Base-by-base conservation (phyloP, 2,797 vertebrate species). In the Chiroxiphia lanceolata region DNA sequence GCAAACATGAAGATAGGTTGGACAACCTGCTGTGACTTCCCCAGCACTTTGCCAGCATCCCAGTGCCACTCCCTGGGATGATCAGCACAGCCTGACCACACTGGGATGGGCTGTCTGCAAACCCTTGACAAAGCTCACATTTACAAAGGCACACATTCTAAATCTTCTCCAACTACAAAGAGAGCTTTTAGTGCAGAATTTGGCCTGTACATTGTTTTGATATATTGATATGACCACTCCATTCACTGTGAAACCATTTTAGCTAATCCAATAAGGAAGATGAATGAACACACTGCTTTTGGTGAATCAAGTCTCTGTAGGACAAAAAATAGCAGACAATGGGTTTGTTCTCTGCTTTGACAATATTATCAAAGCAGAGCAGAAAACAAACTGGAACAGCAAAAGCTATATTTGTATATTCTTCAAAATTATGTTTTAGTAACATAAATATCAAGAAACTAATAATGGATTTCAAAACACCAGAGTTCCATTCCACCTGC, bases 231-330 rank as follows among this genome's bases (percentile, higher is more conserved):
- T 42, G 38, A 51, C 64, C 84, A 18, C 60, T 75, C 81, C 71
- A 87, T 90, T 89, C 81, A 72, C 53, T 44, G 63, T 40, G 70
- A 53, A 89, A 54, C 68, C 57, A 86, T 80, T 80, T 91, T 64
- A 90, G 70, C 74, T 83, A 83, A 95, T 91, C 81, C 89, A 34
- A 94, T 70, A 26, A 89, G 78, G 75, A 86, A 76, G 83, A 92
- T 77, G 83, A 94, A 94, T 40, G 26, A 93, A 71, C 81, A 74
- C 5, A 2, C 45, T 59, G 48, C 40, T 38, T 79, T 82, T 78
- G 88, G 70, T 82, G 89, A 94, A 90, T 94, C 90, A 91, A 89
- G n/a, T 85, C 79, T 67, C 48, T 13, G 18, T 20, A 36, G 61
- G 70, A 91, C 78, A 95, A 75, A 54, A 87, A 89, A 53, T 2